Evolutionary conservation across 2,113 vertebrate genomes (phyloP).

Genomic region (Grantiella picta): DNA sequence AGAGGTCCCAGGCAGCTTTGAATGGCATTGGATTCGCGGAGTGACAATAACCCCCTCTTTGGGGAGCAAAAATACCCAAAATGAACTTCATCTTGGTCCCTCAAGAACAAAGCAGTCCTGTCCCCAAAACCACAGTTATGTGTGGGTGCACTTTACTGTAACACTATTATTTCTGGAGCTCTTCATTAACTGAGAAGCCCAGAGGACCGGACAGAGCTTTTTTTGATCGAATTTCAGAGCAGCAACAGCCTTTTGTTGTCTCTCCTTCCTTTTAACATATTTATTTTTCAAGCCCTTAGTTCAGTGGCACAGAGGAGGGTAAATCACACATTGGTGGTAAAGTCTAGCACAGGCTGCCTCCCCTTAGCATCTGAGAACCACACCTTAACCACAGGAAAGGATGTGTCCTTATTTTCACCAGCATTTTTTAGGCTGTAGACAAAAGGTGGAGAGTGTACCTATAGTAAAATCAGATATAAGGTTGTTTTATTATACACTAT

Average conservation of each 20-base stretch:
- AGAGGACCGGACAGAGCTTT: neutral
- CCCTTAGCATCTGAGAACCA: neutral
- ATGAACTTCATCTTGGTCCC: neutral
- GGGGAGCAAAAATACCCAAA: neutral
- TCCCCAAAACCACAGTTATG: neutral
- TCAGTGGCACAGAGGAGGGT: neutral
- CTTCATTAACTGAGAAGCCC: neutral
- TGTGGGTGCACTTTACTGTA: neutral
- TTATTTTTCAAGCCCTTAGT: conserved; percentile 16
- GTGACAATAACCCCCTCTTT: neutral
- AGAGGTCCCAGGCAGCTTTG: neutral
- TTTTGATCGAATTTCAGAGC: neutral
- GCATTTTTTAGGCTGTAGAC: neutral
- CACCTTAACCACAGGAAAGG: neutral
- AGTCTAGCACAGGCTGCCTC: neutral
- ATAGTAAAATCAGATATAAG: neutral
- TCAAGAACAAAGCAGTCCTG: neutral
- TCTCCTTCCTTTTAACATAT: neutral
- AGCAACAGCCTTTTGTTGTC: conserved; percentile 9
- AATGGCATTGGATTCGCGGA: neutral
- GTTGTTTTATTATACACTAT: neutral
- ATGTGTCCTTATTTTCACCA: neutral
- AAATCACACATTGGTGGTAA: neutral
- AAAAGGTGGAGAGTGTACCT: neutral
- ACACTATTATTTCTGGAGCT: neutral